phyloP scores from a whole-genome alignment of 1,140 invertebrate species.

The Leptinotarsa texana region DNA sequence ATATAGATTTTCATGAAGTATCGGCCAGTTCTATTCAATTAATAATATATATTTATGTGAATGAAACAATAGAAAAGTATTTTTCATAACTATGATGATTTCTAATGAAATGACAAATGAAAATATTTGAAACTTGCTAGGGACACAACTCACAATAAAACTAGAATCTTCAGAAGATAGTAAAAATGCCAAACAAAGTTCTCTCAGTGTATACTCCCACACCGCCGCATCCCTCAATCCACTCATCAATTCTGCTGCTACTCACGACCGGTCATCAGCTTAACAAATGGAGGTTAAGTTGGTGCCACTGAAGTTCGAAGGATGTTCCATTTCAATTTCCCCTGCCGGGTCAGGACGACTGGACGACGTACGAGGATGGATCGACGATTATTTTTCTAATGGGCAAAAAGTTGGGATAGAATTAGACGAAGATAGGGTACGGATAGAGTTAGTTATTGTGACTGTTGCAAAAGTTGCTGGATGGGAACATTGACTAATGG shows the following conservation, averaged over 20 bases:
- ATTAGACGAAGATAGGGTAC: neutral
- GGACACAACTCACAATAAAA: too few species aligned
- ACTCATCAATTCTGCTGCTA: conserved; percentile 1
- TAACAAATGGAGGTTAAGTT: conserved; percentile 22
- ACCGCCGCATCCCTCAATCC: neutral
- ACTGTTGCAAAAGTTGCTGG: conserved; percentile 1
- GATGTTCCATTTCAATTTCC: conserved; percentile 19
- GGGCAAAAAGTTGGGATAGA: conserved; percentile 17
- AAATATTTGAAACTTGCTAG: too few species aligned
- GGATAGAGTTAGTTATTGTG: neutral
- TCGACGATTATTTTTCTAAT: conserved; percentile 13
- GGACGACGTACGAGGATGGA: conserved; percentile 14
- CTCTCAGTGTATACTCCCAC: neutral
- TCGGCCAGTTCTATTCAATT: too few species aligned
- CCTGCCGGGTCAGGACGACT: neutral
- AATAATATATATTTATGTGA: too few species aligned
- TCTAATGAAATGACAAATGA: too few species aligned
- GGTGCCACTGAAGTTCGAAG: conserved; percentile 17
- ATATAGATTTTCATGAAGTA: too few species aligned
- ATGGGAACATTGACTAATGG: neutral
- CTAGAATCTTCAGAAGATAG: too few species aligned
- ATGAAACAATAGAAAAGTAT: too few species aligned
- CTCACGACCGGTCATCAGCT: conserved; percentile 21
- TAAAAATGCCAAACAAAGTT: neutral
- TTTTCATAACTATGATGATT: too few species aligned